phyloP scores from a whole-genome alignment of 2,113 vertebrate species.

The Epinephelus moara region DNA sequence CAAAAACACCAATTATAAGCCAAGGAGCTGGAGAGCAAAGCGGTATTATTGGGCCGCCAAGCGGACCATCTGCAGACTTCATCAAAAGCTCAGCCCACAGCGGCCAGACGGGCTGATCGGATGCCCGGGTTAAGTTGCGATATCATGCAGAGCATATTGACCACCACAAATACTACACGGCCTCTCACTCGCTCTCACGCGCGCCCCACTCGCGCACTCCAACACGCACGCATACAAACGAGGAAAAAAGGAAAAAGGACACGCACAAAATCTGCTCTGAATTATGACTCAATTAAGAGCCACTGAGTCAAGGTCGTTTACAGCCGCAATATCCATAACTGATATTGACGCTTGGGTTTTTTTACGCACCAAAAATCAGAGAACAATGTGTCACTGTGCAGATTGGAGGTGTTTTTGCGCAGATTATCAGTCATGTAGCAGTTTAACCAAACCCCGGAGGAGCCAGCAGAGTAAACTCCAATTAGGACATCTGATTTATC shows the following conservation, averaged over 20 bases:
- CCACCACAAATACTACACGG: slow-evolving; percentile 34
- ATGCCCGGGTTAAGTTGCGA: slow-evolving; percentile 64
- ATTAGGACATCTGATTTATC: slow-evolving; percentile 66
- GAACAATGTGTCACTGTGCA: neutral
- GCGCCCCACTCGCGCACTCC: neutral
- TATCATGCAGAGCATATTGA: slow-evolving; percentile 62
- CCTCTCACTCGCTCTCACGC: neutral
- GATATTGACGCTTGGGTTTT: neutral
- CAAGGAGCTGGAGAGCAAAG: slow-evolving; percentile 40
- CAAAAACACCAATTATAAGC: slow-evolving; percentile 59
- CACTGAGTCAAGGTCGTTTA: slow-evolving; percentile 76
- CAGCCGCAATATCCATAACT: slow-evolving; percentile 39
- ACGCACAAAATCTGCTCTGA: slow-evolving; percentile 40
- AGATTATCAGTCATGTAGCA: slow-evolving; percentile 11
- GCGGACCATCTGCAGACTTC: slow-evolving; percentile 75
- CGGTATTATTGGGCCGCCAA: slow-evolving; percentile 64
- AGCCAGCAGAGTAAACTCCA: slow-evolving; percentile 64
- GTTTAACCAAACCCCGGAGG: slow-evolving; percentile 29
- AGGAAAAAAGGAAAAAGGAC: neutral
- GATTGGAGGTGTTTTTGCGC: neutral
- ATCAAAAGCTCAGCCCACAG: slow-evolving; percentile 47
- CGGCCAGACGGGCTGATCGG: slow-evolving; percentile 38
- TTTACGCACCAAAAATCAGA: neutral
- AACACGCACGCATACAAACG: neutral
- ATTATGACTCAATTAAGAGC: slow-evolving; percentile 67